Conservation (phyloP, 2,888 invertebrate genomes). For the Lithosia quadra region DNA sequence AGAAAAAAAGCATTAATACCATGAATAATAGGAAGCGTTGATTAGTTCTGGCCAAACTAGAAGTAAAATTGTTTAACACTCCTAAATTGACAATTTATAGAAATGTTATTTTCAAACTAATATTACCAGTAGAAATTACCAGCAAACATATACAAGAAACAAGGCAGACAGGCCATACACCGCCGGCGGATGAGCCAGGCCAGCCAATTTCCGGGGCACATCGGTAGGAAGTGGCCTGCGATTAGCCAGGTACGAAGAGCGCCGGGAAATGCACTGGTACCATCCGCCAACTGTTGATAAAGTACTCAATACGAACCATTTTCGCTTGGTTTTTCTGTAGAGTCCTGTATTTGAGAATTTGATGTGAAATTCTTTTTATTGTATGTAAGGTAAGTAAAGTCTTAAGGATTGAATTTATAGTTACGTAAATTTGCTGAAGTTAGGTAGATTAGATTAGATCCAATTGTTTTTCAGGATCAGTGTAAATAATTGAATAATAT, state of each 20-base stretch:
- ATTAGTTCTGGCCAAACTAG: background rate
- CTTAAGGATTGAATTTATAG: too few relatives aligned
- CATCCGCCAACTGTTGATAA: slow-evolving; percentile 36
- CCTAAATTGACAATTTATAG: background rate
- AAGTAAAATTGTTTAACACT: background rate
- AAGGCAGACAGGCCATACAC: slow-evolving; percentile 46
- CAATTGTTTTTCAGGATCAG: background rate
- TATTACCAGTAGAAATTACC: background rate
- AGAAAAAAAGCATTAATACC: background rate
- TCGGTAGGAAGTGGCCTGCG: slow-evolving; percentile 61
- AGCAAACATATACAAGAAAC: slow-evolving; percentile 51
- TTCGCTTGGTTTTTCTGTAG: slow-evolving; percentile 8
- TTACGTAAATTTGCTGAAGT: background rate
- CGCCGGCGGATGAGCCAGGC: slow-evolving; percentile 58
- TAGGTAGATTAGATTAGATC: too few relatives aligned
- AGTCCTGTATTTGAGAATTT: background rate
- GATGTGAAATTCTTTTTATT: background rate
- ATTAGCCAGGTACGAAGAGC: slow-evolving; percentile 42
- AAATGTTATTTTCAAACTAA: background rate
- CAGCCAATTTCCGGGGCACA: slow-evolving; percentile 67
- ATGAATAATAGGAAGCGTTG: background rate
- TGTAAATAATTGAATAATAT: too few relatives aligned
- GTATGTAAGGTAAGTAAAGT: background rate
- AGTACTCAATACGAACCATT: slow-evolving; percentile 36
- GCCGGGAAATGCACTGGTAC: slow-evolving; percentile 50